Conservation (phyloP, 2,797 vertebrate species). For the Falco concolor region DNA sequence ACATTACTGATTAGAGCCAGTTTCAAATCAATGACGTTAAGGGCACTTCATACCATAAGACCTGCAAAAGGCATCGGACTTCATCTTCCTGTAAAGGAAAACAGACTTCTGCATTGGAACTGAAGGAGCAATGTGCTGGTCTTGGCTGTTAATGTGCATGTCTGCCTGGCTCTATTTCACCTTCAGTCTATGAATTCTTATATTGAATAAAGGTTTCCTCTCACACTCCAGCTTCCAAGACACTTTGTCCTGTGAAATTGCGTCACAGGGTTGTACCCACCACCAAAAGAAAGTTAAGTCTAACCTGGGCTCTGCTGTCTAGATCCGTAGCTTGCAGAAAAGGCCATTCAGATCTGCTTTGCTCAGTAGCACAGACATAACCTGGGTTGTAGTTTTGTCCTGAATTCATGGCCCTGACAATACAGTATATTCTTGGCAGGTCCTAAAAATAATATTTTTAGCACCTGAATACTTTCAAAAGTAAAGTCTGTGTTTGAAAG, state of each 20-base stretch:
- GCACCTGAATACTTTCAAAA: neutral
- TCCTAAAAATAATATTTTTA: neutral
- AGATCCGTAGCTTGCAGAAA: neutral
- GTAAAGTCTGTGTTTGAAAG: neutral
- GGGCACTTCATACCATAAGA: neutral
- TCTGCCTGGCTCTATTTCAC: neutral
- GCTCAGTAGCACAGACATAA: neutral
- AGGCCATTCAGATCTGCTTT: neutral
- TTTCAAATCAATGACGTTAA: neutral
- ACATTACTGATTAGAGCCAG: neutral
- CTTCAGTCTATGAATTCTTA: neutral
- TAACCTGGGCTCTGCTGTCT: neutral
- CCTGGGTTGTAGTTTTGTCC: neutral
- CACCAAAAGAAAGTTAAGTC: neutral
- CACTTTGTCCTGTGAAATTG: neutral
- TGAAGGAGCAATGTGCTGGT: neutral
- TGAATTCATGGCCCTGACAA: neutral
- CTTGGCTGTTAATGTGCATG: neutral
- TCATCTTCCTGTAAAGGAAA: neutral
- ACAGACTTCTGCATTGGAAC: neutral
- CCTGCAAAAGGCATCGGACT: neutral
- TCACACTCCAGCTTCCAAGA: neutral
- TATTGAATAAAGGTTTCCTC: neutral
- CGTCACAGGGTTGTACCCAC: neutral
- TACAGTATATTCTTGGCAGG: neutral